phyloP scores from a whole-genome alignment of 1,140 invertebrate species.

The Calliopsis andreniformis region DNA sequence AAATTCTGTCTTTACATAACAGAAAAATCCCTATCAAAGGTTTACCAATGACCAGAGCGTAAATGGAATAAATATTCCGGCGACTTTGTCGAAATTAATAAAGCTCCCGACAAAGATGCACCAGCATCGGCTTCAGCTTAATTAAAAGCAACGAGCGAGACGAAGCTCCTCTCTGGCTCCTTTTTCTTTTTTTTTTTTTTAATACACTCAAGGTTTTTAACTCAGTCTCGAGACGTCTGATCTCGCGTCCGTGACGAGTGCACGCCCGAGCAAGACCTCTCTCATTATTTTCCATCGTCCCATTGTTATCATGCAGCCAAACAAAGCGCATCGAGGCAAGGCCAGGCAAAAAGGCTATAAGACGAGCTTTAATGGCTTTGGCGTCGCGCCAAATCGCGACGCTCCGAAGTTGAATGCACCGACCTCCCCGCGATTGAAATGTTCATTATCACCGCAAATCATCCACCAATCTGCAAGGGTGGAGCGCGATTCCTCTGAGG shows the following conservation, averaged over 20 bases:
- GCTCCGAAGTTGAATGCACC: constrained; percentile 51
- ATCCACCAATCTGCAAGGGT: constrained; percentile 43
- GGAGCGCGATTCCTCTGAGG: background rate
- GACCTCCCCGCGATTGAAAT: constrained; percentile 65
- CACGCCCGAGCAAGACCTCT: background rate
- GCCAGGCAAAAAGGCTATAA: constrained; percentile 66
- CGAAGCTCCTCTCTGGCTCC: background rate
- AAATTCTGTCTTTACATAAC: background rate
- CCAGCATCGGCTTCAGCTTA: constrained; percentile 11
- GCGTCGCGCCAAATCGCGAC: constrained; percentile 72
- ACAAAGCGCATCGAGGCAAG: constrained; percentile 71
- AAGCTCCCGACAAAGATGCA: background rate
- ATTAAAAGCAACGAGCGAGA: constrained; percentile 31
- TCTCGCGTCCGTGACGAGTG: background rate
- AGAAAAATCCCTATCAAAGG: background rate
- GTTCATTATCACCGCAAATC: constrained; percentile 68
- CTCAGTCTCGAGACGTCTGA: constrained; percentile 43
- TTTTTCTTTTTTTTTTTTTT: background rate
- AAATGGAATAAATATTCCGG: background rate
- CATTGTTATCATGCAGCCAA: constrained; percentile 75
- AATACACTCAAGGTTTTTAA: constrained; percentile 34
- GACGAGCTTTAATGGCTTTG: constrained; percentile 74
- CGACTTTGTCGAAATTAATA: constrained; percentile 17
- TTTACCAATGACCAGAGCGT: background rate
- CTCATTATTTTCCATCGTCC: constrained; percentile 73